Evolutionary conservation across 1,140 invertebrate species (phyloP), one percentile per base, ranked within the genome.

Genomic region (Tetragonula clypearis): DNA sequence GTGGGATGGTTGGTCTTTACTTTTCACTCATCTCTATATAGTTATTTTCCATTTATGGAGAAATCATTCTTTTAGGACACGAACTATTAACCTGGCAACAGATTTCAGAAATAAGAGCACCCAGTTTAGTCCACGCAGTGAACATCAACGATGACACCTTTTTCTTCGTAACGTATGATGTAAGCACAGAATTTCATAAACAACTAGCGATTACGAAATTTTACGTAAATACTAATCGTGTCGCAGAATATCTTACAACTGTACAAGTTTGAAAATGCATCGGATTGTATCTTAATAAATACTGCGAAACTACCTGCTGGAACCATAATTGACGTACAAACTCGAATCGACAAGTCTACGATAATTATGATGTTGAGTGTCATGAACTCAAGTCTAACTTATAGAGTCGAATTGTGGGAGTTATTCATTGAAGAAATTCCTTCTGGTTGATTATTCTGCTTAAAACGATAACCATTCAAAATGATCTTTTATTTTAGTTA

Each of bases 1-100:
- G 79, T 93, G 92, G 92, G 87, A 92, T 23, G 92, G 92, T 92
- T 26, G 15, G 84, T 86, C 41, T 30, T 74, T 56, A 76, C 23
- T 41, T 23, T 69, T 12, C 69, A 30, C 26, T 49, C 17, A 2
- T 41, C 56, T 49, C 14, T 26, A 19, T 55, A 53, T 2, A 14
- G 58, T 41, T 55, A 68, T 12, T 76, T 62, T 15, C 5, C 0
- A 55, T 75, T 11, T 30, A n/a, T 14, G 17, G 19, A 74, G 49
- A 17, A 65, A 14, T 26, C 17, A 41, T 21, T 58, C 2, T 86
- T 79, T 5, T 35, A 92, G 92, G 92, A n/a, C 81, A 30, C 30
- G 90, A 90, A 77, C 75, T 93, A 14, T 30, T 92, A 35, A 77
- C 83, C 74, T 92, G 90, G 90, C 68, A 89, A 14, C 78, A 84